Evolutionary conservation across 2,797 vertebrate genomes (phyloP).

Genomic region (Eulemur rubriventer): DNA sequence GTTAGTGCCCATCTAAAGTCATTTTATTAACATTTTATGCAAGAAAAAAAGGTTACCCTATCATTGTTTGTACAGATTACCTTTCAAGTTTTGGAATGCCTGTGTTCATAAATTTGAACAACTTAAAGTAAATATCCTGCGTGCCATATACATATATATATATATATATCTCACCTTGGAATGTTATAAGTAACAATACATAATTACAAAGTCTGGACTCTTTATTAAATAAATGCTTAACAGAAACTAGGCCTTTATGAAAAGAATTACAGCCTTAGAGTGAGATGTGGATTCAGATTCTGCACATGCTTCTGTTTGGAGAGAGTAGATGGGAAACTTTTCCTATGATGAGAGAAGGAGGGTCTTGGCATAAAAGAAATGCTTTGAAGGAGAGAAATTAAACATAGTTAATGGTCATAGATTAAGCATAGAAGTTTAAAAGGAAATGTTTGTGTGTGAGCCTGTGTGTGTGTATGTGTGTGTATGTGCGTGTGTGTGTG

Average conservation of each 20-base stretch:
- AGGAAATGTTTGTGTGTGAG: background rate
- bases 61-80: background rate
- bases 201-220: background rate
- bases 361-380: background rate
- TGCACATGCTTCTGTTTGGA: background rate
- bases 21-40: background rate
- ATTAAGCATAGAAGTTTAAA: conserved; percentile 14
- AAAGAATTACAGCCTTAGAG: background rate
- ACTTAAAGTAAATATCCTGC: background rate
- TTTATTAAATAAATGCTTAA: background rate
- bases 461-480: background rate
- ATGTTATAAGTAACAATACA: background rate
- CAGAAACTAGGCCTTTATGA: background rate
- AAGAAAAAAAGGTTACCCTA: background rate
- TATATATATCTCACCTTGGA: background rate
- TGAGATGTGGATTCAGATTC: background rate
- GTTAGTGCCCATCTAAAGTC: background rate
- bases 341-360: background rate
- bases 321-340: background rate
- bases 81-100: background rate
- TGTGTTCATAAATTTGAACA: background rate
- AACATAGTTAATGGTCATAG: background rate
- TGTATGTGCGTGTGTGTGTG: background rate
- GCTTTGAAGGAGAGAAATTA: background rate
- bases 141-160: no score